Base-by-base conservation (phyloP, 2,888 invertebrate genomes). In the Cremastobaeus sp. region DNA sequence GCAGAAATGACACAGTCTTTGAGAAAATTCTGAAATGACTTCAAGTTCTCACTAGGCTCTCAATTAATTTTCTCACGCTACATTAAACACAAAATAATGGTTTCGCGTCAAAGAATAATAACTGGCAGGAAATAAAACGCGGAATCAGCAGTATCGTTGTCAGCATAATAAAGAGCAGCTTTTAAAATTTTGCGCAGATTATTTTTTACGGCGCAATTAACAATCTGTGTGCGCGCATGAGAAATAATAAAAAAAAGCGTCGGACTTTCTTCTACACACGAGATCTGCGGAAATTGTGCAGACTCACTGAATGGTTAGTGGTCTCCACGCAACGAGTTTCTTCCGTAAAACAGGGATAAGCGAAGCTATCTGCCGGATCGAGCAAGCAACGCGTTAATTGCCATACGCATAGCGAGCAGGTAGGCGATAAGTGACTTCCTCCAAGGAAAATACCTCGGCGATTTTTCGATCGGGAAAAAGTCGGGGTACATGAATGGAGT, bases 341-440 rank as follows among this genome's bases (percentile, higher is more conserved):
- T 75, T 72, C 71, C 71, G 68, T 75, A 71, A 75, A 71, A 39
- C 71, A 62, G 59, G 70, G 69, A 70, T 70, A 77, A 71, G 76
- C 73, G 76, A 73, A 71, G 74, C 76, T 80, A 81, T 82, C 79
- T 78, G 76, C 74, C 66, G 79, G 78, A 83, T 85, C 85, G 81
- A 79, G 78, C 82, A 80, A 81, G 83, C 83, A 76, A 81, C 83
- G 83, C 83, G 83, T 82, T 85, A 85, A 85, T 85, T 85, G 85
- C 79, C 79, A 79, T 81, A 84, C 82, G 65, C 62, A 62, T 74
- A 50, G 66, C 70, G 66, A 70, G 66, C 69, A 71, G 81, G 81
- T 79, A 77, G 80, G 81, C 82, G 84, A 85, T 83, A 84, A 85
- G 85, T 84, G 81, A 81, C 83, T 85, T 85, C 84, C 84, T 84